Base-by-base conservation (phyloP, 92 coral and sea anemone genomes). In the Zoanthus sansibaricus region DNA sequence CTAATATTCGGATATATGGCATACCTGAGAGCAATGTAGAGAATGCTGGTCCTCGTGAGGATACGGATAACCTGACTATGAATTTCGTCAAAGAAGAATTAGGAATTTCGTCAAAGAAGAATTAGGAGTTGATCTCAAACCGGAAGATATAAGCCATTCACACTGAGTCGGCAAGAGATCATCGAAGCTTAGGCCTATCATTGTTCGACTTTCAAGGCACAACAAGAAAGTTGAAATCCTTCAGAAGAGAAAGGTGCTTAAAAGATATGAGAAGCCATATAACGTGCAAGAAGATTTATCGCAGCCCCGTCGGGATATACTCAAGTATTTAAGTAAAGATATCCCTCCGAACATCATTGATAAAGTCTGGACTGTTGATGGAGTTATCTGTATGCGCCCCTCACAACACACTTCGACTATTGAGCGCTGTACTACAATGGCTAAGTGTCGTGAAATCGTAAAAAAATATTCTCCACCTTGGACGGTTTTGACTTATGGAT, bases 221-320 rank as follows among this genome's bases (percentile, higher is more conserved):
- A 82, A 67, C 76, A 67, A 33, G 61, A 82, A 77, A 86, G 83
- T 85, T 85, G 86, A 82, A 32, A 72, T 82, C 42, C 86, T 80
- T 59, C 73, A 17, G 13, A 59, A 15, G 18, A 15, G 6, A 14
- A 15, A 20, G 66, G 66, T 11, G 6, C 7, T 59, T 64, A 82
- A 82, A 76, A 61, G 17, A 17, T 32, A 48, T 33, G 86, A 82
- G 31, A 82, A 44, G 37, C 42, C 66, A 55, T 42, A 64, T 51
- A 56, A 64, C 61, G 66, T 82, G 66, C 15, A 76, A 72, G 77
- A 82, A 33, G 86, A 82, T 76, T 30, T 64, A 75, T 59, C 86
- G 32, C 76, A 80, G 30, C 61, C 25, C 75, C 66, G 46, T 79
- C 49, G 66, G 1, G 86, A 16, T 25, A 72, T 51, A 7, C 66